phyloP scores from a whole-genome alignment of 2,113 vertebrate genomes.

The Alaudala cheleensis region DNA sequence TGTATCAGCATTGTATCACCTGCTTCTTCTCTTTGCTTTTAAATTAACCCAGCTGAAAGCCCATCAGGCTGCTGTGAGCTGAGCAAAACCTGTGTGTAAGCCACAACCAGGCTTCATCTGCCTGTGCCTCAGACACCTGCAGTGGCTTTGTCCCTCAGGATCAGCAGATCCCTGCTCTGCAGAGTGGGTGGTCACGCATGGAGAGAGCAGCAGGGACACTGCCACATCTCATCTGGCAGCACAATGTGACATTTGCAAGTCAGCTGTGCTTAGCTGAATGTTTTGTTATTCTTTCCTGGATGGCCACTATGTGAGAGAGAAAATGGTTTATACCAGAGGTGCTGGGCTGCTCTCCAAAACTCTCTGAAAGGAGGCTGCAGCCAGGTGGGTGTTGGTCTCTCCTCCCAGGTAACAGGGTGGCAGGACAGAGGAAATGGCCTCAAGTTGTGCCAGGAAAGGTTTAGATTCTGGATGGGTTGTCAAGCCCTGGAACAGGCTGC shows the following conservation, averaged over 20 bases:
- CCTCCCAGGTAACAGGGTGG: not conserved
- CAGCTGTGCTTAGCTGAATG: not conserved
- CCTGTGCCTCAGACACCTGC: not conserved
- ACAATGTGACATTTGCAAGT: not conserved
- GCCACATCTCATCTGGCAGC: not conserved
- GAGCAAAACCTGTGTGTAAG: not conserved
- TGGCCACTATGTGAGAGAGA: not conserved
- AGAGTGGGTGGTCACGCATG: accelerated
- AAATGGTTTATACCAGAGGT: not conserved
- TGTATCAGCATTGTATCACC: not conserved
- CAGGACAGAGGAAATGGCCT: not conserved
- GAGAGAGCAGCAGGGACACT: not conserved
- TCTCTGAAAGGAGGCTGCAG: not conserved
- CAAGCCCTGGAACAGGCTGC: not conserved
- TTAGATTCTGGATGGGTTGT: not conserved
- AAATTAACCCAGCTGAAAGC: not conserved
- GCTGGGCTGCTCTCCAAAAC: not conserved
- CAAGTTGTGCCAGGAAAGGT: not conserved
- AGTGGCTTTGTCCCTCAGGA: not conserved
- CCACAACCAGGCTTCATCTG: not conserved
- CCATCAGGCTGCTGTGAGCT: not conserved
- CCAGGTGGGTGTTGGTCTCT: not conserved
- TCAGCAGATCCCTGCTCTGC: not conserved
- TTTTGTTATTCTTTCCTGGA: not conserved
- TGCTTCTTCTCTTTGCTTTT: not conserved